Conservation (phyloP, 35 echinoderm and acorn worm species). For the Holothuria glaberrima region DNA sequence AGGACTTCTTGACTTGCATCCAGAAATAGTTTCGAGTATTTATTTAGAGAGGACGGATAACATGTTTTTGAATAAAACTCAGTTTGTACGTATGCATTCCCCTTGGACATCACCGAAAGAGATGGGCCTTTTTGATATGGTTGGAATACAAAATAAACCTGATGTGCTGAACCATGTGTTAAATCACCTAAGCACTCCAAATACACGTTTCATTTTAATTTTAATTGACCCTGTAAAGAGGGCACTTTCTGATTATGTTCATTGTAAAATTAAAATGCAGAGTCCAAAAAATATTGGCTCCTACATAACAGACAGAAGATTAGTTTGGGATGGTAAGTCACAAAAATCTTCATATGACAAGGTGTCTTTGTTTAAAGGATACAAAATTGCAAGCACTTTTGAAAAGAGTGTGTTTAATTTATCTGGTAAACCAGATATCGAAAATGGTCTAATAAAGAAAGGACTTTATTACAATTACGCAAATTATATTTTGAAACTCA, state of each 20-base stretch:
- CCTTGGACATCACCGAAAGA: slow-evolving; percentile 24
- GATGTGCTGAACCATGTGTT: slow-evolving; percentile 7
- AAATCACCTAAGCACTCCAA: not conserved
- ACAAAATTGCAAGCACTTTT: slow-evolving; percentile 40
- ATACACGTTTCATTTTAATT: slow-evolving; percentile 23
- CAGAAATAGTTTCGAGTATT: slow-evolving; percentile 18
- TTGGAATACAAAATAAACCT: slow-evolving; percentile 34
- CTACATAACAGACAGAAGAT: not conserved
- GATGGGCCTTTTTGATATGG: slow-evolving; percentile 29
- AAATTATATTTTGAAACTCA: not conserved
- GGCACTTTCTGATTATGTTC: slow-evolving; percentile 41
- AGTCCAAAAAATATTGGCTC: not conserved
- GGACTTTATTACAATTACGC: slow-evolving; percentile 22
- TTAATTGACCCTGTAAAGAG: slow-evolving; percentile 37
- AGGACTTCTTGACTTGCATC: slow-evolving; percentile 32
- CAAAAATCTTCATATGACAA: not conserved
- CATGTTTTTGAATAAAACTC: slow-evolving; percentile 1
- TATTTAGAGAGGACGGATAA: slow-evolving; percentile 5
- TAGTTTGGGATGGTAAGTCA: slow-evolving; percentile 1
- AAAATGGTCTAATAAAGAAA: slow-evolving; percentile 15
- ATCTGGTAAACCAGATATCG: slow-evolving; percentile 7
- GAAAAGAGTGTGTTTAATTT: slow-evolving; percentile 44
- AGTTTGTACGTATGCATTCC: not conserved
- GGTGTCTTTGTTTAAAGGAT: slow-evolving; percentile 38
- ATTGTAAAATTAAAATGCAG: slow-evolving; percentile 28